These are phyloP conservation scores for Thecocarcelia acutangulata DNA, from an alignment of 2,888 invertebrate species.

Conservation along the genomic window DNA sequence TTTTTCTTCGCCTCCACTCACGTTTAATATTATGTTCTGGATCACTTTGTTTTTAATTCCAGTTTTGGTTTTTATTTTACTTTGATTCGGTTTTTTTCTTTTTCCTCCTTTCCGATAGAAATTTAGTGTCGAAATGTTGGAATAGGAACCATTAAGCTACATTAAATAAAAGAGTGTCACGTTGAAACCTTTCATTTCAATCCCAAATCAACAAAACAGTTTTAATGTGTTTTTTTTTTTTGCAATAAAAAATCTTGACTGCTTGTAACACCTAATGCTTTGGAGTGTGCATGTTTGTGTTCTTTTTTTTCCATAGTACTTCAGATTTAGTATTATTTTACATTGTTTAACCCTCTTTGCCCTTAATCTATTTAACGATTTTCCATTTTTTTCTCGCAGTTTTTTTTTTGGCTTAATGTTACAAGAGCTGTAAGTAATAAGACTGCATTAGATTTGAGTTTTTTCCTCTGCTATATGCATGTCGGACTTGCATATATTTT, in stretches of 20 bases:
- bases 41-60: conserved; percentile 7
- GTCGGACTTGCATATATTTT: conserved; percentile 37
- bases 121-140: not conserved
- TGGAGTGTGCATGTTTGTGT: not conserved
- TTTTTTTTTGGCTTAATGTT: conserved; percentile 50
- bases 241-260: not conserved
- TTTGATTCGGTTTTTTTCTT: conserved; percentile 17
- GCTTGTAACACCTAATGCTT: not conserved
- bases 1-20: not conserved
- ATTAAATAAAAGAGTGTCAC: conserved; percentile 66
- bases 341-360: conserved; percentile 25
- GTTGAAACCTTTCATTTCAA: conserved; percentile 62
- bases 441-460: conserved; percentile 56
- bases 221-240: conserved; percentile 26
- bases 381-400: not conserved
- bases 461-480: not conserved
- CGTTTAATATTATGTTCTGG: not conserved
- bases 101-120: not conserved
- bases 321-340: conserved; percentile 50
- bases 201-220: conserved; percentile 53
- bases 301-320: conserved; percentile 13
- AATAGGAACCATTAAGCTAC: conserved; percentile 52
- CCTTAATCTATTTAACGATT: conserved; percentile 49
- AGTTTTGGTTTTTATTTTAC: not conserved
- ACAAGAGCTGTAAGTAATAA: conserved; percentile 56